phyloP scores from a whole-genome alignment of 2,888 invertebrate species.

The Thereva nobilitata region DNA sequence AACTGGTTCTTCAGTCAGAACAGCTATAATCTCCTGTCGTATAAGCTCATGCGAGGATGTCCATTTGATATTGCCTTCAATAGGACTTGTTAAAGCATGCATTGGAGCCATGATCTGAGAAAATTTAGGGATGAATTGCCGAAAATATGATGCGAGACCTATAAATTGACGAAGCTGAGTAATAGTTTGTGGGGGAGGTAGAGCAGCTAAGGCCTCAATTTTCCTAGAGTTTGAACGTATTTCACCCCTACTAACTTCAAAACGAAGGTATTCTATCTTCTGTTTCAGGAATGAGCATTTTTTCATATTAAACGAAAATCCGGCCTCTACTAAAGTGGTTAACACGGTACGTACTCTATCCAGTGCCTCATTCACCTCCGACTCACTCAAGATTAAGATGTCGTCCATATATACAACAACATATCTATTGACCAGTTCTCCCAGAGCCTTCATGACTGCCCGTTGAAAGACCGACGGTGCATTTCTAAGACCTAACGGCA shows the following conservation, averaged over 20 bases:
- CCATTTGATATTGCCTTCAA: neutral
- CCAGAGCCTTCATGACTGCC: slow-evolving; percentile 40
- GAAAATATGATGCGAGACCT: slow-evolving; percentile 46
- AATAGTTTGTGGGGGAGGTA: slow-evolving; percentile 41
- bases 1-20: slow-evolving; percentile 2
- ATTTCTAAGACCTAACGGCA: slow-evolving; percentile 51
- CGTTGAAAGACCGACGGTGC: slow-evolving; percentile 48
- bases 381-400: slow-evolving; percentile 40
- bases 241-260: slow-evolving; percentile 43
- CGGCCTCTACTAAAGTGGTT: neutral
- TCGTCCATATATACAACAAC: slow-evolving; percentile 46
- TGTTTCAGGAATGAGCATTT: slow-evolving; percentile 44
- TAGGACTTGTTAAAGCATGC: neutral
- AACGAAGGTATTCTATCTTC: slow-evolving; percentile 44
- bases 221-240: slow-evolving; percentile 45
- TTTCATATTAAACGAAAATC: slow-evolving; percentile 28
- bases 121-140: slow-evolving; percentile 10
- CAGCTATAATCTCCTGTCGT: slow-evolving; percentile 1
- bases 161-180: slow-evolving; percentile 46
- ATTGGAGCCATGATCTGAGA: neutral
- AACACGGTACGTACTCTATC: neutral
- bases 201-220: slow-evolving; percentile 43
- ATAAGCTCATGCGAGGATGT: neutral
- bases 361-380: neutral
- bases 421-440: neutral